A percentile compares a stretch with the other conserved stretches of the same genome.
These are phyloP conservation scores for Drosophila serrata DNA, from an alignment of 1,140 invertebrate species.

Conservation along the genomic window DNA sequence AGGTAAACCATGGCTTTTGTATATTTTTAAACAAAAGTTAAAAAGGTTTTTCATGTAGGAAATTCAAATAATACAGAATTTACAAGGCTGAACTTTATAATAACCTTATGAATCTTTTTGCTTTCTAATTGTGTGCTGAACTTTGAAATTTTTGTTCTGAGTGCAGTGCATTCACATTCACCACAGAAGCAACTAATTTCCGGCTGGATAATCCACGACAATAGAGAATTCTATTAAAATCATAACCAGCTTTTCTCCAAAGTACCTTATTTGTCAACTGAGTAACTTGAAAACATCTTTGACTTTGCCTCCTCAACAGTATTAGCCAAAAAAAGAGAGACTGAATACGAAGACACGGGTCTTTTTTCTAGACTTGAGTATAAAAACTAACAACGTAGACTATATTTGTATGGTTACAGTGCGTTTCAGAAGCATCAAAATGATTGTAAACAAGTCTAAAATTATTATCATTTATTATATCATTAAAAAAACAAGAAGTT, in stretches of 20 bases:
- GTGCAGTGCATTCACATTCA: background rate
- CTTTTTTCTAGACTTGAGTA: constrained; percentile 15
- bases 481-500: background rate
- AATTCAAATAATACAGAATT: background rate
- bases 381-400: constrained; percentile 39
- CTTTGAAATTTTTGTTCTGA: background rate
- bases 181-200: constrained; percentile 4
- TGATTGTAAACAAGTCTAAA: no score
- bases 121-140: background rate
- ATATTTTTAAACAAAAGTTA: background rate
- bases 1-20: background rate
- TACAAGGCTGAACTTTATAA: background rate
- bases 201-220: constrained; percentile 27
- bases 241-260: constrained; percentile 44
- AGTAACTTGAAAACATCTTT: constrained; percentile 58
- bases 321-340: constrained; percentile 28
- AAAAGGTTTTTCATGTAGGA: background rate
- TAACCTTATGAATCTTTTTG: no score
- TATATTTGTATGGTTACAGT: constrained; percentile 21
- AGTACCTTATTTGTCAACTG: constrained; percentile 58
- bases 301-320: constrained; percentile 46
- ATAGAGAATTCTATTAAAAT: constrained; percentile 51
- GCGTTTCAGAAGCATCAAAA: background rate
- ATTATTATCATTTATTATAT: no score
- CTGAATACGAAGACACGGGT: background rate